A percentile compares a stretch with the other conserved stretches of the same genome.
These are phyloP conservation scores for Meganola albula DNA, from an alignment of 2,888 invertebrate species.

Conservation along the genomic window DNA sequence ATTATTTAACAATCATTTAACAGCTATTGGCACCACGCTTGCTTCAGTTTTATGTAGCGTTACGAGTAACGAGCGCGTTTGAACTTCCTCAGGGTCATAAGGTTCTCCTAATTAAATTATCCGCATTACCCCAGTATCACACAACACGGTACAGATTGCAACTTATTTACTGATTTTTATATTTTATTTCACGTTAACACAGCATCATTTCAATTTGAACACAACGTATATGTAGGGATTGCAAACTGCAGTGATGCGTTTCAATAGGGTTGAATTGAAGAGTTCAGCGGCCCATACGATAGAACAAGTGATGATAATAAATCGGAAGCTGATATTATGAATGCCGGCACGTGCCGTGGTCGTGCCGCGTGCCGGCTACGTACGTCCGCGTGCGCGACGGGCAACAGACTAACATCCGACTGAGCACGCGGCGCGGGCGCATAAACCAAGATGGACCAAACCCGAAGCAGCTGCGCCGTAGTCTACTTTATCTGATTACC, in stretches of 20 bases:
- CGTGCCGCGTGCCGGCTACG: constrained; percentile 39
- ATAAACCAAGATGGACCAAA: constrained; percentile 49
- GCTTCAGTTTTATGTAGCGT: too few species aligned
- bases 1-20: background rate
- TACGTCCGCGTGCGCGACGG: constrained; percentile 63
- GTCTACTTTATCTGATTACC: constrained; percentile 66
- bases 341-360: constrained; percentile 30
- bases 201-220: constrained; percentile 12
- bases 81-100: constrained; percentile 4
- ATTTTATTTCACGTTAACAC: background rate
- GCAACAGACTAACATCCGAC: constrained; percentile 52
- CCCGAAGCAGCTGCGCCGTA: constrained; percentile 53
- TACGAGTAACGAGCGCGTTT: background rate
- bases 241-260: constrained; percentile 23
- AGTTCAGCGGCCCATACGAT: constrained; percentile 39
- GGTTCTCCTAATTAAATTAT: constrained; percentile 34
- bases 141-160: constrained; percentile 14
- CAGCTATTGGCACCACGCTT: background rate
- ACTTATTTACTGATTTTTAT: background rate
- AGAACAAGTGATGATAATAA: too few species aligned
- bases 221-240: constrained; percentile 25
- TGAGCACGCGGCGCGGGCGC: constrained; percentile 36
- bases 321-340: constrained; percentile 29
- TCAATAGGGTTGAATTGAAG: constrained; percentile 15
- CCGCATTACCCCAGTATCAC: constrained; percentile 22